Conservation (phyloP, 2,113 vertebrate species). For the Pipa parva region DNA sequence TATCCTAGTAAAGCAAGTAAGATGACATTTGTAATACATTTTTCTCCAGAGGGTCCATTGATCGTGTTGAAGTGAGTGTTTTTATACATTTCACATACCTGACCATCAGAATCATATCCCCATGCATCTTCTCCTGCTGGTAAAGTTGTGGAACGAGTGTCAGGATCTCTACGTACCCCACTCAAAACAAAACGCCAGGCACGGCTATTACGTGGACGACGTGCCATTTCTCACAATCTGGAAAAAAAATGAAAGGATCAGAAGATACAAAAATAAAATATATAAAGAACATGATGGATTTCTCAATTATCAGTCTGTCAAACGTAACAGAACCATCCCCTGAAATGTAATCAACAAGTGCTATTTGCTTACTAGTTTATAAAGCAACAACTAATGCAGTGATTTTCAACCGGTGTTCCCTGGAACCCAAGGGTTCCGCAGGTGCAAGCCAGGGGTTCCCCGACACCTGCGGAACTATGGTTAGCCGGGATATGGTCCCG, state of each 20-base stretch:
- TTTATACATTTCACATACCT: constrained; percentile 64
- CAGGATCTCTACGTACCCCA: constrained; percentile 75
- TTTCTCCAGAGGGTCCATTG: not conserved
- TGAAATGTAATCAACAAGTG: too few species aligned
- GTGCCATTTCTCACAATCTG: constrained; percentile 69
- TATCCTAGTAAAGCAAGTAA: too few species aligned
- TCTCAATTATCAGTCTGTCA: not conserved
- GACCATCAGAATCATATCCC: constrained; percentile 76
- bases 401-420: too few species aligned
- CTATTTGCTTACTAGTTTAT: too few species aligned
- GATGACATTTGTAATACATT: too few species aligned
- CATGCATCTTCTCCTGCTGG: constrained; percentile 53
- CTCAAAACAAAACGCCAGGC: constrained; percentile 88
- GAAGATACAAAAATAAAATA: not conserved
- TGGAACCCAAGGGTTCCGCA: too few species aligned
- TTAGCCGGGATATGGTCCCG: too few species aligned
- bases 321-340: not conserved
- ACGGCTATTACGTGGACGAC: constrained; percentile 80
- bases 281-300: not conserved
- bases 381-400: too few species aligned
- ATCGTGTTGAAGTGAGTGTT: not conserved
- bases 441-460: too few species aligned
- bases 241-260: not conserved
- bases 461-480: too few species aligned
- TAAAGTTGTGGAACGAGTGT: constrained; percentile 62